Percentiles rank a stretch among this genome's conserved stretches.
Evolutionary conservation across 1,140 invertebrate genomes (phyloP).

Genomic region (Araneus ventricosus): DNA sequence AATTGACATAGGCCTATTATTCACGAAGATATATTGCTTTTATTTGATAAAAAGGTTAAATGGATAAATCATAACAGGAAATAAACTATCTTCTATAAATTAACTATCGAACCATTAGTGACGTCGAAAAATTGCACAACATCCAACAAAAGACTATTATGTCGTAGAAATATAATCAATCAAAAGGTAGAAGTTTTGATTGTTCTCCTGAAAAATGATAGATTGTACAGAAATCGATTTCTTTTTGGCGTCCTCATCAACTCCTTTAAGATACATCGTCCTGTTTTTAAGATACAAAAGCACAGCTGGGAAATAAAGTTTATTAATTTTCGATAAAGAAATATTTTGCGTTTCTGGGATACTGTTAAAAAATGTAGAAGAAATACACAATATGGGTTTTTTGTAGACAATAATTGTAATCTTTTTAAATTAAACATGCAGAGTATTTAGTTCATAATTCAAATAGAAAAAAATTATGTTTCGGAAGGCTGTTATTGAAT

Average conservation of each 20-base stretch:
- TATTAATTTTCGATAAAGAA: not conserved
- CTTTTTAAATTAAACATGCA: too few species aligned
- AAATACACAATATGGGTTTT: too few species aligned
- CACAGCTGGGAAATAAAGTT: not conserved
- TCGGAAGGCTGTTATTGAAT: too few species aligned
- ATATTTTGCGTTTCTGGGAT: not conserved
- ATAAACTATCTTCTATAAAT: not conserved
- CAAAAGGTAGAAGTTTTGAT: not conserved
- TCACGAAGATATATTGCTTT: not conserved
- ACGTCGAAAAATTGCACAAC: not conserved
- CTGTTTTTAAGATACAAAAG: not conserved
- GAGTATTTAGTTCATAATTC: too few species aligned
- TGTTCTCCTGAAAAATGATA: not conserved
- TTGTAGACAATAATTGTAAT: too few species aligned
- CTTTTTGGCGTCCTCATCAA: not conserved
- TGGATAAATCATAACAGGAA: not conserved
- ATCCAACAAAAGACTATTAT: conserved; percentile 30
- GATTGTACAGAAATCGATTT: conserved; percentile 4
- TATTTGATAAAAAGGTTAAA: conserved; percentile 34
- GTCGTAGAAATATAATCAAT: conserved; percentile 33
- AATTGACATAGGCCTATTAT: not conserved
- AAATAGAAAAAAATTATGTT: too few species aligned
- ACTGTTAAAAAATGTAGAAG: too few species aligned
- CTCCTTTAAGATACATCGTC: not conserved
- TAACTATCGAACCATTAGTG: conserved; percentile 5